These are phyloP conservation scores for Sorex araneus DNA, from an alignment of 2,113 vertebrate species.

Conservation along the genomic window DNA sequence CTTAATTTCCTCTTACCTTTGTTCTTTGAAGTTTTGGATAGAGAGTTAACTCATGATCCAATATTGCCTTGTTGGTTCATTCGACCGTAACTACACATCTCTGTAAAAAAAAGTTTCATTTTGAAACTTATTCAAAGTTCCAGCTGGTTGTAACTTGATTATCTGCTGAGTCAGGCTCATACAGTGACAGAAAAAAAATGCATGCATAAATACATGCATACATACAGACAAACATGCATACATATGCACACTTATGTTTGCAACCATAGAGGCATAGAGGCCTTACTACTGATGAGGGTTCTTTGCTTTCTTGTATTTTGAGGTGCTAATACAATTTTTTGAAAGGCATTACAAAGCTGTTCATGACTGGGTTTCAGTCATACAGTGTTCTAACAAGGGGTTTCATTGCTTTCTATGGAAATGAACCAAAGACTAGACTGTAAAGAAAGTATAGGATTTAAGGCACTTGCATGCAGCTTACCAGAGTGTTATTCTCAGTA, in stretches of 20 bases:
- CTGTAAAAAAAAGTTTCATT: background rate
- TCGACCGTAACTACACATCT: background rate
- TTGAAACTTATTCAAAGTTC: background rate
- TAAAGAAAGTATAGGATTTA: no score
- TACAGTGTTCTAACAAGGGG: no score
- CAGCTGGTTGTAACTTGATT: background rate
- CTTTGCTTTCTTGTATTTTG: background rate
- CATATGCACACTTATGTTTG: background rate
- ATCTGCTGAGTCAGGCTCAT: background rate
- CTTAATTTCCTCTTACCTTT: background rate
- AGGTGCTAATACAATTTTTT: no score
- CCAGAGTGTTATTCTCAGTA: no score
- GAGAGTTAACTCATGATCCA: background rate
- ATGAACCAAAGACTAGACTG: background rate
- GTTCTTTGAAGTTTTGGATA: background rate
- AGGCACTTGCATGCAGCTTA: no score
- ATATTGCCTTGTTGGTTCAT: background rate
- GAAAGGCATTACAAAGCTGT: no score
- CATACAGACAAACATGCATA: background rate
- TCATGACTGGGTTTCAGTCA: no score
- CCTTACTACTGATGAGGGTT: background rate
- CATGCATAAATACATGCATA: no score
- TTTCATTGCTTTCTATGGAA: background rate
- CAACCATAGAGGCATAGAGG: background rate
- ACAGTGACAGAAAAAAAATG: background rate